Evolutionary conservation across 2,113 vertebrate species (phyloP).

Genomic region (Tricholaema leucomelas): DNA sequence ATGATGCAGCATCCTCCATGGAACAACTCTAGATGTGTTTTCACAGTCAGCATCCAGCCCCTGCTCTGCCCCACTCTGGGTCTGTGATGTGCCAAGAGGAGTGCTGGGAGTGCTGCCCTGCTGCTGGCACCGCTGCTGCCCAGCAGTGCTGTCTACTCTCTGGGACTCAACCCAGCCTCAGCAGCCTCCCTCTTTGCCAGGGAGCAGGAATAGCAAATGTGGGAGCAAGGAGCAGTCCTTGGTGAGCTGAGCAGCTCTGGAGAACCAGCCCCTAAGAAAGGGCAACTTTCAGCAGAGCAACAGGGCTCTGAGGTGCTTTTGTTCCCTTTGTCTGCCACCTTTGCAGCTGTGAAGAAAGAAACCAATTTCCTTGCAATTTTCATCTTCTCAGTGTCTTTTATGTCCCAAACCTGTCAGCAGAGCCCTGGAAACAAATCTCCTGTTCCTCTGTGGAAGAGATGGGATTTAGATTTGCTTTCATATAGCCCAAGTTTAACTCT

Average conservation of each 20-base stretch:
- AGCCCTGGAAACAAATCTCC: constrained; percentile 68
- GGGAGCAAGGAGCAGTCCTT: background rate
- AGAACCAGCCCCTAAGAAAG: background rate
- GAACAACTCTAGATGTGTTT: background rate
- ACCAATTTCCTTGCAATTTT: background rate
- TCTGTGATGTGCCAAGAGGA: background rate
- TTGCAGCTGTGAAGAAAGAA: background rate
- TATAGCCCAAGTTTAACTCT: background rate
- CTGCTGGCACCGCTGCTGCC: too few relatives aligned
- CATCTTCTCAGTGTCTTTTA: background rate
- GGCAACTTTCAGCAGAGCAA: background rate
- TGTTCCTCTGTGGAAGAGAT: background rate
- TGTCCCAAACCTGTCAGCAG: background rate
- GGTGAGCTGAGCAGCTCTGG: background rate
- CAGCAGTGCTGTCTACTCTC: background rate
- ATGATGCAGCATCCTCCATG: background rate
- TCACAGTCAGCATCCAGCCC: background rate
- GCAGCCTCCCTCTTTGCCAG: background rate
- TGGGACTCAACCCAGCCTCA: background rate
- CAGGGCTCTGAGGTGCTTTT: background rate
- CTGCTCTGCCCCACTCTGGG: background rate
- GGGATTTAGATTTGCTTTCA: background rate
- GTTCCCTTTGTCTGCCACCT: background rate
- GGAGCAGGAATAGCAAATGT: background rate
- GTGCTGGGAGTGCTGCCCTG: background rate